Evolutionary conservation across 2,888 invertebrate species (phyloP).

Genomic region (Eupithecia insigniata): DNA sequence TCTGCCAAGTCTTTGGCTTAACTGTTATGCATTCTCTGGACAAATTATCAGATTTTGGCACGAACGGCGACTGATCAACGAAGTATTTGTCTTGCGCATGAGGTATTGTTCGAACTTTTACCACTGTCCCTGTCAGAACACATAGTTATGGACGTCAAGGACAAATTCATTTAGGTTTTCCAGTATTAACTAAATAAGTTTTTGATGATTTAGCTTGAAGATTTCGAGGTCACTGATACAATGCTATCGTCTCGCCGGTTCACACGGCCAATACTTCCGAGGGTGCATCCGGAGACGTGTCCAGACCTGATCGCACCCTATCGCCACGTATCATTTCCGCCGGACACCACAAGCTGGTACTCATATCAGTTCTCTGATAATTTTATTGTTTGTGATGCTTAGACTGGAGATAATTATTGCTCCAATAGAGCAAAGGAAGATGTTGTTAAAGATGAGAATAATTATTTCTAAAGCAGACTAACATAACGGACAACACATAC

Average conservation of each 20-base stretch:
- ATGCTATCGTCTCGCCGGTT: conserved; percentile 56
- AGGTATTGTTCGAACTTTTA: conserved; percentile 3
- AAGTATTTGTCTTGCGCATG: background rate
- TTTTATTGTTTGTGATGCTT: conserved; percentile 26
- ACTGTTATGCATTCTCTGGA: conserved; percentile 11
- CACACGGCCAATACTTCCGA: conserved; percentile 73
- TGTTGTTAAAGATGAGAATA: background rate
- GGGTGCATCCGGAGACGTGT: conserved; percentile 69
- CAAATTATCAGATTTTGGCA: conserved; percentile 19
- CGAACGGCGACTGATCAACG: background rate
- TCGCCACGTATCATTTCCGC: conserved; percentile 75
- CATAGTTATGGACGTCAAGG: background rate
- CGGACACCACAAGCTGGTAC: conserved; percentile 68
- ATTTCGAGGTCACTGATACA: conserved; percentile 26
- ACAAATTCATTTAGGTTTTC: background rate
- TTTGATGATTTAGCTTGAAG: background rate
- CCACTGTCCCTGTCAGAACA: background rate
- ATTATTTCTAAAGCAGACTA: no score
- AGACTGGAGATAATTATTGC: conserved; percentile 1
- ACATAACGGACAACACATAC: background rate
- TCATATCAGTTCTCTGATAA: conserved; percentile 30
- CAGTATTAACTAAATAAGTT: background rate
- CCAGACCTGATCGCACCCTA: conserved; percentile 70
- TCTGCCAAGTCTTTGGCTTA: conserved; percentile 16
- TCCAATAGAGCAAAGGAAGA: background rate